A percentile compares a stretch with the other conserved stretches of the same genome.
Evolutionary conservation across 1,140 invertebrate genomes (phyloP).

Genomic region (Drosophila pandora): DNA sequence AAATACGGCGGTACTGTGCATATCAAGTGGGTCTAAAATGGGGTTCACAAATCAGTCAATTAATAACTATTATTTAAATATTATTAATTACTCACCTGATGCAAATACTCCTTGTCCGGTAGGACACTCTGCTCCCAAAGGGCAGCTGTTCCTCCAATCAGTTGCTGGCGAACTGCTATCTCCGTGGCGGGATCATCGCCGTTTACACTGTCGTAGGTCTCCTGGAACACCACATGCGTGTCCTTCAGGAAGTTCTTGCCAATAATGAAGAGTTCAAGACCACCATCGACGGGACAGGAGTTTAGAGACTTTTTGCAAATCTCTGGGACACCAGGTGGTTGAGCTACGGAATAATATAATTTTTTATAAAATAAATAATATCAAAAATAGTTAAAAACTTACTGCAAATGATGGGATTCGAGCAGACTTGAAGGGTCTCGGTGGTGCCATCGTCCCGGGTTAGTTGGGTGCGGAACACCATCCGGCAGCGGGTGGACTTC

Average conservation of each 20-base stretch:
- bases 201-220: constrained; percentile 84
- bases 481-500: constrained; percentile 96
- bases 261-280: constrained; percentile 96
- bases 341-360: constrained; percentile 87
- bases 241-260: constrained; percentile 99
- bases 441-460: constrained; percentile 89
- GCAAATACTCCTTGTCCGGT: constrained; percentile 93
- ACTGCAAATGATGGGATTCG: constrained; percentile 98
- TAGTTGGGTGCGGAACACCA: constrained; percentile 95
- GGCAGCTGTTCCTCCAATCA: constrained; percentile 77
- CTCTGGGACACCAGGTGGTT: constrained; percentile 97
- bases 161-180: constrained; percentile 64
- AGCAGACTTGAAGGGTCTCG: constrained; percentile 96
- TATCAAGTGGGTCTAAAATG: constrained; percentile 93
- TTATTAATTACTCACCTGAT: constrained; percentile 86
- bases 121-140: constrained; percentile 91
- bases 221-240: constrained; percentile 93
- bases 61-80: background rate
- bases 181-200: constrained; percentile 71
- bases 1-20: constrained; percentile 94
- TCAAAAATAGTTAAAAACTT: constrained; percentile 85
- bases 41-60: background rate
- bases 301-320: constrained; percentile 96
- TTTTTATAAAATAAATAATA: background rate
- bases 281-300: constrained; percentile 91